A percentile compares a stretch with the other conserved stretches of the same genome.
These are phyloP conservation scores for Tetanocera ferruginea DNA, from an alignment of 2,888 invertebrate genomes.

Conservation along the genomic window DNA sequence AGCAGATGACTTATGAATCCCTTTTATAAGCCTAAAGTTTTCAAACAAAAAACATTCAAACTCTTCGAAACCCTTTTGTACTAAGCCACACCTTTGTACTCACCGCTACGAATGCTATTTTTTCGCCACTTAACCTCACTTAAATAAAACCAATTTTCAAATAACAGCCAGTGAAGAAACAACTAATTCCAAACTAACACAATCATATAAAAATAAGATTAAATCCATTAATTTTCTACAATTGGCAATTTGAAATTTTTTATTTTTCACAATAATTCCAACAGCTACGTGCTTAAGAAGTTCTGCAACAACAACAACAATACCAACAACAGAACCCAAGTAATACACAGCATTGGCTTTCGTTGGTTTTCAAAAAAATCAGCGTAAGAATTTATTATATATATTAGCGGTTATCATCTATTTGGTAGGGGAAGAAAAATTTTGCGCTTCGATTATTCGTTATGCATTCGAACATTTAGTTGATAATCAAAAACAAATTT, in stretches of 20 bases:
- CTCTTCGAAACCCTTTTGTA: too few species aligned
- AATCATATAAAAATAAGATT: slow-evolving; percentile 11
- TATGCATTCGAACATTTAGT: background rate
- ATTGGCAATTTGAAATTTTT: slow-evolving; percentile 33
- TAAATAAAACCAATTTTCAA: background rate
- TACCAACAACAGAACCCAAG: background rate
- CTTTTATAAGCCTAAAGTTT: too few species aligned
- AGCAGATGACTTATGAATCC: too few species aligned
- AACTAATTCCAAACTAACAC: slow-evolving; percentile 14
- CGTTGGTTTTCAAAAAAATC: background rate
- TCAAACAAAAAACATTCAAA: too few species aligned
- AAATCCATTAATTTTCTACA: slow-evolving; percentile 18
- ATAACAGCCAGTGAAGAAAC: background rate
- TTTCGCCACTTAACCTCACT: slow-evolving; percentile 12
- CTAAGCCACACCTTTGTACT: too few species aligned
- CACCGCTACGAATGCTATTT: background rate
- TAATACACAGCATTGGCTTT: background rate
- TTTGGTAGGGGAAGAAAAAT: background rate
- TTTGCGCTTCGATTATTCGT: background rate
- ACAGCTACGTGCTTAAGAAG: slow-evolving; percentile 18
- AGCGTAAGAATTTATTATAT: background rate
- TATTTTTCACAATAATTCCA: slow-evolving; percentile 10
- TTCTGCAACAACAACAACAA: background rate
- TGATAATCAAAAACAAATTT: slow-evolving; percentile 1
- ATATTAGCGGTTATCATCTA: background rate